Evolutionary conservation across 2,888 invertebrate genomes (phyloP).

Genomic region (Hanleya hanleyi): DNA sequence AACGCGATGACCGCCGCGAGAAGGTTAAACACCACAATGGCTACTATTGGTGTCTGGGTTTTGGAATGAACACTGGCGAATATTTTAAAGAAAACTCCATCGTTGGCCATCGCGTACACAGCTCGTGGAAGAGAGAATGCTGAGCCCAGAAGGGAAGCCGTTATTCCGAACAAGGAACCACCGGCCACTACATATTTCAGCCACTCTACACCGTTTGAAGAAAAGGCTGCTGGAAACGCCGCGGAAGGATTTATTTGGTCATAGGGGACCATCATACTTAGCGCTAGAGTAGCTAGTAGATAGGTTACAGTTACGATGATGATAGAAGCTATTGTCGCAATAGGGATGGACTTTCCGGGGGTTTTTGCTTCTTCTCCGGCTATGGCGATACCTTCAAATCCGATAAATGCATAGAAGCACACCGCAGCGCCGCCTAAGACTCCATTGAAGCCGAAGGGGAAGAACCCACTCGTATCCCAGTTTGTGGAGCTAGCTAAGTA

Average conservation of each 20-base stretch:
- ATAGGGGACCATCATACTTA: conserved; percentile 68
- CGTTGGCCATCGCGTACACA: conserved; percentile 92
- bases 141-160: conserved; percentile 79
- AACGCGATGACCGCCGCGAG: conserved; percentile 80
- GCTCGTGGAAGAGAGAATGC: conserved; percentile 89
- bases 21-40: conserved; percentile 65
- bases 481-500: conserved; percentile 87
- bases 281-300: conserved; percentile 57
- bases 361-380: conserved; percentile 73
- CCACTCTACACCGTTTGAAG: conserved; percentile 61
- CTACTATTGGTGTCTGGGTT: conserved; percentile 78
- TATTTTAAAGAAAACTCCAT: conserved; percentile 85
- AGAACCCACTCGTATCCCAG: conserved; percentile 79
- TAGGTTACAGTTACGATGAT: conserved; percentile 64
- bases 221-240: conserved; percentile 68
- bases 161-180: conserved; percentile 69
- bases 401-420: conserved; percentile 74
- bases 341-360: conserved; percentile 71
- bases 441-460: conserved; percentile 73
- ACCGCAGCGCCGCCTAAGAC: conserved; percentile 73
- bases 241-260: conserved; percentile 58
- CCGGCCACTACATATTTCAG: conserved; percentile 66
- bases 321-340: conserved; percentile 66
- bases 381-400: conserved; percentile 74
- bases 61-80: conserved; percentile 83